Conservation (phyloP, 2,888 invertebrate genomes). For the Ceraclea dissimilis region DNA sequence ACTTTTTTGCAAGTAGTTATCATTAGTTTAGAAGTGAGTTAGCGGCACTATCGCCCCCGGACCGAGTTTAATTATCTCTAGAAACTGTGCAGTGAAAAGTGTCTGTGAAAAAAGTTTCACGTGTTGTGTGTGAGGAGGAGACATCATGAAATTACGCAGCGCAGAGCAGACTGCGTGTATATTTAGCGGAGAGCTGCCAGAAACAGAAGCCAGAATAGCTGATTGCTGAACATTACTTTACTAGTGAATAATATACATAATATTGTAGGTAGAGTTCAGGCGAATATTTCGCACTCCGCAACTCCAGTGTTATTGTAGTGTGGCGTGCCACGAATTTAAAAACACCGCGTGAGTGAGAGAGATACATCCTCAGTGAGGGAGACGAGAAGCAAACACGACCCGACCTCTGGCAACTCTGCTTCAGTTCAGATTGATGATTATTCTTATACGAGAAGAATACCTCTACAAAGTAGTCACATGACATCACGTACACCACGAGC, state of each 20-base stretch:
- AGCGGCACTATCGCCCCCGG: not conserved
- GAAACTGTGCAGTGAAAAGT: no score
- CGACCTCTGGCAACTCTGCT: slow-evolving; percentile 14
- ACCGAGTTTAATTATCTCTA: no score
- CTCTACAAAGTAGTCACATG: no score
- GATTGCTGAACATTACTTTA: no score
- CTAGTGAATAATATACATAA: no score
- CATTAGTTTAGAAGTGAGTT: not conserved
- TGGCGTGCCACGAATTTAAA: slow-evolving; percentile 21
- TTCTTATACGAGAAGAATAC: no score
- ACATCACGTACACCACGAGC: no score
- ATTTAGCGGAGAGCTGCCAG: slow-evolving; percentile 22
- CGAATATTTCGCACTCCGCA: no score
- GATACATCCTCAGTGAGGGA: slow-evolving; percentile 13
- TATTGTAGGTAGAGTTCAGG: no score
- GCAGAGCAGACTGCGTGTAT: slow-evolving; percentile 45
- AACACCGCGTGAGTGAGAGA: slow-evolving; percentile 19
- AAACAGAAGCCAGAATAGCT: no score
- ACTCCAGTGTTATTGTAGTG: not conserved
- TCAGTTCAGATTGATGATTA: no score
- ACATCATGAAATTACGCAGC: slow-evolving; percentile 41
- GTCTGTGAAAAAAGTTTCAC: slow-evolving; percentile 33
- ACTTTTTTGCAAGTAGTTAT: not conserved
- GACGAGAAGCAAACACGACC: slow-evolving; percentile 18
- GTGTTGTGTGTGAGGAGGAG: slow-evolving; percentile 36